Evolutionary conservation across 2,888 invertebrate species (phyloP).

Genomic region (Alloscopus bannaensis): DNA sequence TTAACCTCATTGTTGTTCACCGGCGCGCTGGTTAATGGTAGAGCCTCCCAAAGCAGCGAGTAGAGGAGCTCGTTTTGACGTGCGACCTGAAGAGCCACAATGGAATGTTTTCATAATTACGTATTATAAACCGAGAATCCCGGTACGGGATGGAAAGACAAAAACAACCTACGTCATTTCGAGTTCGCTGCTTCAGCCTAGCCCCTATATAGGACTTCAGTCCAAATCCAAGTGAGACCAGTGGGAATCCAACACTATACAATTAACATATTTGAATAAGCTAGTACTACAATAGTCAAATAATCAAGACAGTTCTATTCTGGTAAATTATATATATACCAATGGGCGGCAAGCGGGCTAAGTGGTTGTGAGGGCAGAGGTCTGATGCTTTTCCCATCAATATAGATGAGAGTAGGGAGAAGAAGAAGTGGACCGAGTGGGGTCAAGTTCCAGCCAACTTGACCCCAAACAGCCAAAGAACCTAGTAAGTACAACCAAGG

Average conservation of each 20-base stretch:
- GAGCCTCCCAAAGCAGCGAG: slow-evolving; percentile 72
- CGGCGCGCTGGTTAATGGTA: slow-evolving; percentile 71
- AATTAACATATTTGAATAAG: too few relatives aligned
- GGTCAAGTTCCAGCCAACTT: slow-evolving; percentile 71
- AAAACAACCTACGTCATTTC: slow-evolving; percentile 73
- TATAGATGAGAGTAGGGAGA: slow-evolving; percentile 72
- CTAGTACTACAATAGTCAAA: too few relatives aligned
- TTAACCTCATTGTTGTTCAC: slow-evolving; percentile 72
- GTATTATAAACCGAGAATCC: too few relatives aligned
- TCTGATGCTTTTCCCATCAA: slow-evolving; percentile 73
- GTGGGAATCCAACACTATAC: slow-evolving; percentile 72
- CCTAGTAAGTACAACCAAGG: slow-evolving; percentile 73
- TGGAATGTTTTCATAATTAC: too few relatives aligned
- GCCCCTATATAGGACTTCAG: slow-evolving; percentile 73
- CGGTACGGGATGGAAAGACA: too few relatives aligned
- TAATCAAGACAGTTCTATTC: too few relatives aligned
- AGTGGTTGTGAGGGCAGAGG: slow-evolving; percentile 72
- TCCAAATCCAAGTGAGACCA: slow-evolving; percentile 73
- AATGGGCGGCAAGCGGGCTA: slow-evolving; percentile 73
- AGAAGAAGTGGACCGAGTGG: slow-evolving; percentile 72
- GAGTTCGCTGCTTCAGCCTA: slow-evolving; percentile 72
- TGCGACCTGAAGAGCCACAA: too few relatives aligned
- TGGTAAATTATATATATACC: slow-evolving; percentile 65
- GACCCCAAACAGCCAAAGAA: slow-evolving; percentile 72
- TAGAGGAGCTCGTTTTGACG: slow-evolving; percentile 72